Base-by-base conservation (phyloP, 2,888 invertebrate genomes). In the Oxystoma pomonae region DNA sequence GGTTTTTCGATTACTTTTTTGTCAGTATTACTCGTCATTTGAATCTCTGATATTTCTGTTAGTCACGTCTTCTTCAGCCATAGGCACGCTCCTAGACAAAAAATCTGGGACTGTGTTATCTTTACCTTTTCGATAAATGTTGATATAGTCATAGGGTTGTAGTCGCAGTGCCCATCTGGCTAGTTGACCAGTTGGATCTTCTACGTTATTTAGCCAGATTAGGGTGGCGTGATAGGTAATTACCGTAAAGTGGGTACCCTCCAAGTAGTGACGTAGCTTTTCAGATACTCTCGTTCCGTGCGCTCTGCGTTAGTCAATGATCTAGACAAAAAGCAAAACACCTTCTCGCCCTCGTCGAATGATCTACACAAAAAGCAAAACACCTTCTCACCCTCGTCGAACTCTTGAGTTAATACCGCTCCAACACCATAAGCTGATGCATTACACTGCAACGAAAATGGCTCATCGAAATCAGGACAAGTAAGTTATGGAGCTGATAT, bases 351-450 rank as follows among this genome's bases (percentile, higher is more conserved):
- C 35, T 22, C 21, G 7, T 67, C 66, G 2, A 66, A 50, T 7
- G 68, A 67, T 9, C 70, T 55, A 18, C 62, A 65, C 7, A 68
- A 16, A 64, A 65, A 69, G 59, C 65, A 65, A 17, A 72, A 65
- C 0, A 69, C 68, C n/a, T 64, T 59, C 62, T 71, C 71, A 1
- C 64, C 67, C 35, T 64, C 63, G n/a, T n/a, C n/a, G n/a, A n/a
- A n/a, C n/a, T n/a, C n/a, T n/a, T n/a, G n/a, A n/a, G n/a, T n/a
- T n/a, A n/a, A n/a, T n/a, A n/a, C n/a, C n/a, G n/a, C n/a, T n/a
- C n/a, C n/a, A n/a, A n/a, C n/a, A n/a, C n/a, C n/a, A n/a, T n/a
- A n/a, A n/a, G n/a, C n/a, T 1, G 35, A 22, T 1, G 55, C 60
- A 3, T 60, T 49, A 9, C 16, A 52, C 17, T 61, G 57, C 9